phyloP scores from a whole-genome alignment of 37 sponge, comb jelly and placozoan genomes.

The Geodia barretti region DNA sequence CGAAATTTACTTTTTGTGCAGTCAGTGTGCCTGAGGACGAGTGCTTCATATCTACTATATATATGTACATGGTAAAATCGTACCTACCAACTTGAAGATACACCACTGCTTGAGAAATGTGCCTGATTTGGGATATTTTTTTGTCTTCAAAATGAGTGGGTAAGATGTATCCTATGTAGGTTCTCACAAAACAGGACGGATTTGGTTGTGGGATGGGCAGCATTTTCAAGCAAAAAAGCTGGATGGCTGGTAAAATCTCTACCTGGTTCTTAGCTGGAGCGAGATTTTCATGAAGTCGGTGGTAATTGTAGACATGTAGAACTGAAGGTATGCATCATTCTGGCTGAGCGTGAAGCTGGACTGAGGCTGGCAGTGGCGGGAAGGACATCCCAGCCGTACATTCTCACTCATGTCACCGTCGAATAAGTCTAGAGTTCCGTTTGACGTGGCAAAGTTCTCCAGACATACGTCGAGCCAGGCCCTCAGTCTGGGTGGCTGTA shows the following conservation, averaged over 20 bases:
- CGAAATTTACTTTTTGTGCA: no score
- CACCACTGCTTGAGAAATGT: no score
- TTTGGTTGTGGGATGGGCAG: background rate
- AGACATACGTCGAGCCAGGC: slow-evolving; percentile 38
- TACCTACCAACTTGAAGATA: no score
- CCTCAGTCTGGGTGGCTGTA: background rate
- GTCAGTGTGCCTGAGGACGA: no score
- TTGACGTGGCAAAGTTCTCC: slow-evolving; percentile 13
- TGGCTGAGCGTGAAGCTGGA: slow-evolving; percentile 53
- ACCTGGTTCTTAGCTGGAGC: slow-evolving; percentile 49
- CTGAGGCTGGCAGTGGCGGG: slow-evolving; percentile 30
- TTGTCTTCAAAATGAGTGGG: background rate
- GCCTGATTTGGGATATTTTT: no score
- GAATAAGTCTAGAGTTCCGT: slow-evolving; percentile 14
- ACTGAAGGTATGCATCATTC: slow-evolving; percentile 42
- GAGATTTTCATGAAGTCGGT: background rate
- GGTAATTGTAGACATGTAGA: background rate
- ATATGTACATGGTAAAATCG: no score
- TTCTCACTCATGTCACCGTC: background rate
- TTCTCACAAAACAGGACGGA: background rate
- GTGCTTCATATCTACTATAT: no score
- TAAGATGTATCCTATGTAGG: background rate
- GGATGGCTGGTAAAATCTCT: background rate
- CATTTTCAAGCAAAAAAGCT: background rate
- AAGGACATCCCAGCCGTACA: slow-evolving; percentile 49